Evolutionary conservation across 2,888 invertebrate genomes (phyloP).

Genomic region (Holacanthella duospinosa): DNA sequence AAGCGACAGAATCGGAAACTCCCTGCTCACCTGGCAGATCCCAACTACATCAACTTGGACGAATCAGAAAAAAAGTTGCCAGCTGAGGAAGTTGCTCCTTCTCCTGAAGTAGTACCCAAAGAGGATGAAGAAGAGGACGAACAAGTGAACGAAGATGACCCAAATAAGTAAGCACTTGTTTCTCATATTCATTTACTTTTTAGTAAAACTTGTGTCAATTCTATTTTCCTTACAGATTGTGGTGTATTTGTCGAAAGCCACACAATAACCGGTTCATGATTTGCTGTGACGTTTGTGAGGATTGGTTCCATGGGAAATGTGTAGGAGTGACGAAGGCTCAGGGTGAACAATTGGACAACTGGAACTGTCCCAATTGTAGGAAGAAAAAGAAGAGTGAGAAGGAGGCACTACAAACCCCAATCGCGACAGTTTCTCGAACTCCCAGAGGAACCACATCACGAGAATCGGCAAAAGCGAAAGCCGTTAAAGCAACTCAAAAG

Average conservation of each 20-base stretch:
- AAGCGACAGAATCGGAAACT: constrained; percentile 46
- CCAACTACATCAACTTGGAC: constrained; percentile 36
- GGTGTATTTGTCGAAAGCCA: constrained; percentile 92
- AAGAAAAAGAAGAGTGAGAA: constrained; percentile 41
- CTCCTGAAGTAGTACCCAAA: constrained; percentile 36
- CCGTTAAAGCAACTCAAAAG: background rate
- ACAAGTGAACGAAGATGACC: constrained; percentile 40
- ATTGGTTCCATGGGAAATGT: constrained; percentile 97
- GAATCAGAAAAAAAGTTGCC: constrained; percentile 47
- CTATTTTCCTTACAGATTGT: constrained; percentile 54
- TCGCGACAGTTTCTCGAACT: no score
- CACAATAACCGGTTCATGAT: constrained; percentile 95
- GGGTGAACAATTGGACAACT: constrained; percentile 77
- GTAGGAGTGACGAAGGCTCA: constrained; percentile 83
- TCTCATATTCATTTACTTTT: background rate
- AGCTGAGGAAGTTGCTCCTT: constrained; percentile 51
- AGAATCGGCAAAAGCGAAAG: background rate
- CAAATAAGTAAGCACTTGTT: constrained; percentile 22
- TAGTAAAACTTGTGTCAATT: no score
- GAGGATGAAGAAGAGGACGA: constrained; percentile 14
- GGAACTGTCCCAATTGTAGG: constrained; percentile 76
- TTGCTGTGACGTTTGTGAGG: constrained; percentile 88
- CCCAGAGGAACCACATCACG: background rate
- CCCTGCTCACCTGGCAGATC: constrained; percentile 50
- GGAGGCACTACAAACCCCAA: no score